phyloP scores from a whole-genome alignment of 30 jellyfish, hydroid and myxozoan genomes.

The Phacellophora camtschatica region DNA sequence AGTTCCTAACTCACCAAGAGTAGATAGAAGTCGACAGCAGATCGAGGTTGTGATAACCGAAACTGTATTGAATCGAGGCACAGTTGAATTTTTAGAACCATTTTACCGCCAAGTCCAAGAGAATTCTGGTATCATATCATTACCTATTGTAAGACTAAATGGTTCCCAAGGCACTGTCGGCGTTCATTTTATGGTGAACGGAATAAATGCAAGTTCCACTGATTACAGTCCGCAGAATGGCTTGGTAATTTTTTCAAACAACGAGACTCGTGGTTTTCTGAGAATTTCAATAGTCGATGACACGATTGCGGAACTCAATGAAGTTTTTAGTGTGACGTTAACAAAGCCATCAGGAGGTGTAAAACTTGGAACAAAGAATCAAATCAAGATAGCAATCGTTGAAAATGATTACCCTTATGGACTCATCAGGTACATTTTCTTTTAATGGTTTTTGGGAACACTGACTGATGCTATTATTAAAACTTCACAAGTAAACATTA shows the following conservation, averaged over 20 bases:
- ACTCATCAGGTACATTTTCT: conserved; percentile 83
- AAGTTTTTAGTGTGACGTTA: conserved; percentile 48
- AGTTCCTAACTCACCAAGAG: conserved; percentile 53
- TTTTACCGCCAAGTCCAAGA: conserved; percentile 38
- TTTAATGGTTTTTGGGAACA: no score
- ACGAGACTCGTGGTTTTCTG: conserved; percentile 18
- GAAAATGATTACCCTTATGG: conserved; percentile 94
- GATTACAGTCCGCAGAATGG: conserved; percentile 78
- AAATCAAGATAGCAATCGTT: conserved; percentile 13
- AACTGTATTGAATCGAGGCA: conserved; percentile 66
- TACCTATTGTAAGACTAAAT: conserved; percentile 42
- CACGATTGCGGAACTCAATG: conserved; percentile 76
- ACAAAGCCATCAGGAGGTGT: conserved; percentile 96
- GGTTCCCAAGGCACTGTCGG: conserved; percentile 91
- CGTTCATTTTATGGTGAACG: conserved; percentile 52
- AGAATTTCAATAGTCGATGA: conserved; percentile 60
- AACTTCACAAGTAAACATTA: no score
- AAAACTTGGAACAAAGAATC: conserved; percentile 46
- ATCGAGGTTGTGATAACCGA: conserved; percentile 91
- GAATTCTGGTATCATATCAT: conserved; percentile 46
- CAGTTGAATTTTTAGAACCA: conserved; percentile 46
- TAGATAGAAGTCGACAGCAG: conserved; percentile 13
- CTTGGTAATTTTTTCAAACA: conserved; percentile 54
- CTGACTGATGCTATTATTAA: no score
- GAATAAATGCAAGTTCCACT: conserved; percentile 27